Evolutionary conservation across 2,113 vertebrate genomes (phyloP).

Genomic region (Pelmatolapia mariae): DNA sequence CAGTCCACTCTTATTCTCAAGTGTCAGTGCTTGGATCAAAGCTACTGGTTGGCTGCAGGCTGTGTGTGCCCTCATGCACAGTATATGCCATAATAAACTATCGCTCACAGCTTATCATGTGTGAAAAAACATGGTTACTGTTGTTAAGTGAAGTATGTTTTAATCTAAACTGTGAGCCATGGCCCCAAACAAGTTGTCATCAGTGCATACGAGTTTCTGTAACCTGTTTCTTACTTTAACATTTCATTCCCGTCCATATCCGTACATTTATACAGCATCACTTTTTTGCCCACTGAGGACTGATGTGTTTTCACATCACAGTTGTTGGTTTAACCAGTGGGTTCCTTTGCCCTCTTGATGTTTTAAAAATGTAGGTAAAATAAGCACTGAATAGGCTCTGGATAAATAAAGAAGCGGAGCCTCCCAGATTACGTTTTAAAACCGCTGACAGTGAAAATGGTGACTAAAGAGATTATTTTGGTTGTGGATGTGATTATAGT

Average conservation of each 20-base stretch:
- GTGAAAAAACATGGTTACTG: background rate
- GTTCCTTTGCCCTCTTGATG: background rate
- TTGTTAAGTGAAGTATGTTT: background rate
- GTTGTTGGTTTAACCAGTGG: background rate
- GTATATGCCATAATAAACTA: background rate
- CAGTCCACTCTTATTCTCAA: background rate
- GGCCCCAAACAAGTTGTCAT: background rate
- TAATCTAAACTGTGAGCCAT: background rate
- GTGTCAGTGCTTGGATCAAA: background rate
- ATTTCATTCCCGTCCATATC: background rate
- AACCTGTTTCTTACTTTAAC: background rate
- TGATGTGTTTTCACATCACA: background rate
- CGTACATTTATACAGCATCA: rapidly evolving
- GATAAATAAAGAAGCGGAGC: background rate
- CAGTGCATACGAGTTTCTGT: background rate
- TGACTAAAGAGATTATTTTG: background rate
- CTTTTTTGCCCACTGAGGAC: background rate
- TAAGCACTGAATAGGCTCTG: rapidly evolving
- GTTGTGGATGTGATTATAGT: background rate
- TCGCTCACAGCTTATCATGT: background rate
- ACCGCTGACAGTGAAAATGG: background rate
- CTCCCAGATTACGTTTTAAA: rapidly evolving
- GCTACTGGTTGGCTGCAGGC: background rate
- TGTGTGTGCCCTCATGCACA: background rate
- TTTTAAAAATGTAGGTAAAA: background rate